phyloP scores from a whole-genome alignment of 2,113 vertebrate species.

The Phaethon lepturus region DNA sequence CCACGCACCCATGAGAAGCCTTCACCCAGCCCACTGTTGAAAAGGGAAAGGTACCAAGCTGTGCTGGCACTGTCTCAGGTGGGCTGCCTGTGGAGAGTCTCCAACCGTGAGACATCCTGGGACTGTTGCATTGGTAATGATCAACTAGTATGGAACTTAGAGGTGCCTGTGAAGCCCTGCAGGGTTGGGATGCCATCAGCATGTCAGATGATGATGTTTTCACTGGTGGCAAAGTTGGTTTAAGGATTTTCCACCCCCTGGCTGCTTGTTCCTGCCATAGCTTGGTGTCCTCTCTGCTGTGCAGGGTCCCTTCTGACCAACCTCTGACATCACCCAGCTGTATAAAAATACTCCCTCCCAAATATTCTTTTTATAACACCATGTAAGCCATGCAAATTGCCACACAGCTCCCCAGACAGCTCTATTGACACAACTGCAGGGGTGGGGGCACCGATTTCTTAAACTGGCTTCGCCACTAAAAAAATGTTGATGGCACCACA shows the following conservation, averaged over 20 bases:
- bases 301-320: neutral
- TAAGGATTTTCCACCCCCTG: neutral
- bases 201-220: neutral
- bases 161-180: neutral
- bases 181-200: neutral
- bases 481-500: constrained; percentile 40
- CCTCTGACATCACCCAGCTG: neutral
- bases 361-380: neutral
- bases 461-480: constrained; percentile 45
- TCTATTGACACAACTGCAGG: constrained; percentile 24
- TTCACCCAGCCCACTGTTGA: neutral
- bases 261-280: neutral
- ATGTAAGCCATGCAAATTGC: neutral
- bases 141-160: neutral
- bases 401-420: neutral
- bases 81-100: neutral
- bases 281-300: neutral
- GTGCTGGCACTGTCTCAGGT: neutral
- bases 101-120: neutral
- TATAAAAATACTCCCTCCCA: neutral
- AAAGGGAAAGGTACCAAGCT: neutral
- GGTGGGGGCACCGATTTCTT: constrained; percentile 14
- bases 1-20: neutral
- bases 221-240: neutral
- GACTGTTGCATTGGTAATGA: neutral